A percentile compares a stretch with the other conserved stretches of the same genome.
Evolutionary conservation across 2,113 vertebrate species (phyloP).

Genomic region (Amphilophus citrinellus): DNA sequence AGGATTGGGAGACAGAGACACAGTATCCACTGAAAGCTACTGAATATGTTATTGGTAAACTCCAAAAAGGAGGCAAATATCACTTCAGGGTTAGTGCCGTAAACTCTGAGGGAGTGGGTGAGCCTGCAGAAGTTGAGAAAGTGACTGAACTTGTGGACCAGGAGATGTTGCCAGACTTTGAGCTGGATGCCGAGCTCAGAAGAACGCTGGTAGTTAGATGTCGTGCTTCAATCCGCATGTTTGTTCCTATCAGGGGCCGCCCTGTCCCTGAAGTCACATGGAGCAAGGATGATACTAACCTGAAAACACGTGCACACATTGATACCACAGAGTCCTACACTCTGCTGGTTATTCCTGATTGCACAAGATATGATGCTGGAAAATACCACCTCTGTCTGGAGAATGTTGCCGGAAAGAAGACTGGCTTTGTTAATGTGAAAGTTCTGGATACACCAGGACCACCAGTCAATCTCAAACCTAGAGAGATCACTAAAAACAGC

Average conservation of each 20-base stretch:
- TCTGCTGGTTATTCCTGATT: constrained; percentile 93
- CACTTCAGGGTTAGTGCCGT: constrained; percentile 94
- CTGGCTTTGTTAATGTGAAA: constrained; percentile 95
- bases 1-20: constrained; percentile 94
- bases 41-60: constrained; percentile 91
- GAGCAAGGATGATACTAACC: constrained; percentile 91
- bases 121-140: constrained; percentile 90
- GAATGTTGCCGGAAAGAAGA: constrained; percentile 97
- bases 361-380: constrained; percentile 95
- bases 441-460: constrained; percentile 97
- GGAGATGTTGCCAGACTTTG: constrained; percentile 93
- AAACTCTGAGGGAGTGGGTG: constrained; percentile 92
- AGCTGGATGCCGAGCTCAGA: constrained; percentile 96
- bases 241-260: constrained; percentile 94
- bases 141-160: constrained; percentile 90
- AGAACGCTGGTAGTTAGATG: constrained; percentile 95
- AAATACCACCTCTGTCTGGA: constrained; percentile 95
- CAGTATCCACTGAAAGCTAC: constrained; percentile 88
- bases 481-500: constrained; percentile 93
- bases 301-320: constrained; percentile 92
- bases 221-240: constrained; percentile 93
- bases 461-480: constrained; percentile 92
- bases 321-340: constrained; percentile 97
- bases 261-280: constrained; percentile 95
- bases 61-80: constrained; percentile 93